phyloP scores from a whole-genome alignment of 2,797 vertebrate genomes.

The Bradypus variegatus region DNA sequence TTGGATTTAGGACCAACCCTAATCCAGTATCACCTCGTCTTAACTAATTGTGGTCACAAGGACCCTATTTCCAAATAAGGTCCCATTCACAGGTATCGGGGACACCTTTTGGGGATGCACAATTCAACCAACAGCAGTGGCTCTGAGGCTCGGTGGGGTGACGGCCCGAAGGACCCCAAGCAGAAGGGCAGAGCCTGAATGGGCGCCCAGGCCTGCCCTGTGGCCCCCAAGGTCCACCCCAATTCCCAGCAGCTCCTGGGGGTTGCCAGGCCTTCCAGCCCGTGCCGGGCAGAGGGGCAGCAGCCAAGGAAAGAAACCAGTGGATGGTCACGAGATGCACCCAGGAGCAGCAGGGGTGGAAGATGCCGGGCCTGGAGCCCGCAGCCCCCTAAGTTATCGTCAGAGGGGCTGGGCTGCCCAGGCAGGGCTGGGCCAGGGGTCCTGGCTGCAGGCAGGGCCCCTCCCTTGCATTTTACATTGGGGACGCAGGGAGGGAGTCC shows the following conservation, averaged over 20 bases:
- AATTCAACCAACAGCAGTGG: too few species aligned
- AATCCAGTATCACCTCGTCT: too few species aligned
- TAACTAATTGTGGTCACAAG: too few species aligned
- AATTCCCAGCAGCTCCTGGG: accelerated
- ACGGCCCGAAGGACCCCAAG: neutral
- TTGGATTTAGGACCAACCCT: too few species aligned
- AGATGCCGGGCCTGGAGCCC: neutral
- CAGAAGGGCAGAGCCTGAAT: neutral
- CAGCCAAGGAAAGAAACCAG: neutral
- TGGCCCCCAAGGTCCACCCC: neutral
- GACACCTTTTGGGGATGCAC: too few species aligned
- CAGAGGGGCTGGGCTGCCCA: neutral
- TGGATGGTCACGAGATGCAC: too few species aligned
- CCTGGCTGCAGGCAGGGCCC: neutral
- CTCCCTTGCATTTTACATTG: neutral
- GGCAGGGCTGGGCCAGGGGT: neutral
- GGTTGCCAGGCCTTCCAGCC: neutral
- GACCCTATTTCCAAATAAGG: too few species aligned
- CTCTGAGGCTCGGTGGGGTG: neutral
- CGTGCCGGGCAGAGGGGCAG: neutral
- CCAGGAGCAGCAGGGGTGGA: accelerated
- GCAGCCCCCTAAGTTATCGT: neutral
- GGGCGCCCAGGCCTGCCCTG: neutral
- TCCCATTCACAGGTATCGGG: too few species aligned
- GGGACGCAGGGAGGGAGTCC: neutral